phyloP scores from a whole-genome alignment of 2,113 vertebrate genomes.

The Sinocyclocheilus rhinocerous region DNA sequence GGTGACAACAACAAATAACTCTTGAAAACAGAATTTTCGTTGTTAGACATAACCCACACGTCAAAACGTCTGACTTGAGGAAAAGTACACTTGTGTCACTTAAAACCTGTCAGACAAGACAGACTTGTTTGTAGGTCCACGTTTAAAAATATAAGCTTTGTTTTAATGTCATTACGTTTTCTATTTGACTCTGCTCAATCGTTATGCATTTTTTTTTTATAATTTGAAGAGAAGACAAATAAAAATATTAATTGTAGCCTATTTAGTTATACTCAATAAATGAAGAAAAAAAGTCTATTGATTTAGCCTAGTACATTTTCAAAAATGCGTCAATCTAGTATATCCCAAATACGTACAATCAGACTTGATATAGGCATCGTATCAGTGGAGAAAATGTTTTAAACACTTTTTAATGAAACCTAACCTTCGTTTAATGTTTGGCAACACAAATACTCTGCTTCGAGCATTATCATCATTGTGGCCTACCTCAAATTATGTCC shows the following conservation, averaged over 20 bases:
- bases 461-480: no score
- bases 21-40: neutral
- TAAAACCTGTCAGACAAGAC: slow-evolving; percentile 33
- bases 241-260: neutral
- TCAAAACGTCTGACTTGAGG: neutral
- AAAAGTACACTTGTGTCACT: neutral
- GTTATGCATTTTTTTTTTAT: neutral
- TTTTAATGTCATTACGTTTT: neutral
- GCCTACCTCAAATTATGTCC: neutral
- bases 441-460: neutral
- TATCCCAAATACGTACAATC: neutral
- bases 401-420: neutral
- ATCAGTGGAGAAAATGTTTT: neutral
- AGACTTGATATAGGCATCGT: neutral
- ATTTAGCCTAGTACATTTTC: no score
- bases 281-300: neutral
- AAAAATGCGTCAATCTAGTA: no score
- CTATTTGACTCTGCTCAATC: neutral
- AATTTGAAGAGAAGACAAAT: neutral
- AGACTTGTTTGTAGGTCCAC: slow-evolving; percentile 22
- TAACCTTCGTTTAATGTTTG: neutral
- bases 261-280: neutral
- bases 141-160: neutral
- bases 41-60: neutral
- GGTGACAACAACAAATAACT: neutral